Evolutionary conservation across 1,140 invertebrate genomes (phyloP), one percentile per base, ranked within the genome.

Genomic region (Paracyclopina nana): DNA sequence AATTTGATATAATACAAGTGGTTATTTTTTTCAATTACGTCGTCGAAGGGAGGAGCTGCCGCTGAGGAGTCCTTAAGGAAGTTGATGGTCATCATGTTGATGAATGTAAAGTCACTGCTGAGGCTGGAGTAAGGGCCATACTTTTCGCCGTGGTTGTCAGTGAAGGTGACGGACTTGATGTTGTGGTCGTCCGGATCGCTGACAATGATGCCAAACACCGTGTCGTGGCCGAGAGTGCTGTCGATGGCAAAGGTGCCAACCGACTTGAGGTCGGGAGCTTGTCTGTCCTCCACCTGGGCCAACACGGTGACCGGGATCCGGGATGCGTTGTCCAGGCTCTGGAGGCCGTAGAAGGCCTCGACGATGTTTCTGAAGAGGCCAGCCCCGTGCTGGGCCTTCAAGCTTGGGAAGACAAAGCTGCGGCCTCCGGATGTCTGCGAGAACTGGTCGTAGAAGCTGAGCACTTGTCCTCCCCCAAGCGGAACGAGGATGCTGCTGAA

Each of bases 61-160:
- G 40, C 9, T n/a, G n/a, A n/a, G 14, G 34, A 16, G 27, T 25
- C 27, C n/a, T 48, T 11, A 12, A 29, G 25, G 28, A 48, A 48
- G 26, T 52, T 52, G 12, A 52, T 40, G 9, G 50, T 52, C 27
- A 43, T 52, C 22, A 52, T 24, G 41, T 52, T 52, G 50, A 52
- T 52, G 27, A 52, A 12, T 20, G 42, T 40, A 29, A 40, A 52
- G n/a, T 44, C 34, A 16, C 30, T 45, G 16, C 38, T 45, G 12
- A 52, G 14, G 14, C 34, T 52, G 18, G 16, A 24, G 27, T 52
- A 52, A 8, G 50, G 50, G 12, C 50, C 50, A 52, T 44, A 52
- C 18, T 11, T 40, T 25, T 26, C 27, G 9, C 50, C 50, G n/a
- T 44, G n/a, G 42, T 43, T 38, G 40, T 52, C 50, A 14, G 16